phyloP scores from a whole-genome alignment of 1,140 invertebrate species.

The Drosophila kepulauana region DNA sequence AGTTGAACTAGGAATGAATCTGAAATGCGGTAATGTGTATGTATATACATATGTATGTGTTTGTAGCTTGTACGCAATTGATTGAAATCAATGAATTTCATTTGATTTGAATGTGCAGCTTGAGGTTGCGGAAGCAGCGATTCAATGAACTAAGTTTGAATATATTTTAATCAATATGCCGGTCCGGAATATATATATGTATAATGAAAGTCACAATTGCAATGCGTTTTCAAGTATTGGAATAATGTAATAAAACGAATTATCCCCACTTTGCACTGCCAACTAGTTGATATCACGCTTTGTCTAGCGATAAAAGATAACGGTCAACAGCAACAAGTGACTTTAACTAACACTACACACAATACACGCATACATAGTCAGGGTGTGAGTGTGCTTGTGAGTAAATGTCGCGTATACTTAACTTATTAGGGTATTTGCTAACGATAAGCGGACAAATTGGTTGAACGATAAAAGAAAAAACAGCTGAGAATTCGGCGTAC shows the following conservation, averaged over 20 bases:
- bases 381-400: neutral
- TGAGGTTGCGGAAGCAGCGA: neutral
- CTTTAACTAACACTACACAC: conserved; percentile 42
- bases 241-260: conserved; percentile 57
- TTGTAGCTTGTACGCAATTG: neutral
- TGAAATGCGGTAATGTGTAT: neutral
- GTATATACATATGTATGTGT: neutral
- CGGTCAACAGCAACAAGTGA: conserved; percentile 47
- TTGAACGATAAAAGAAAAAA: conserved; percentile 39
- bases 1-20: neutral
- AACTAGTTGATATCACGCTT: conserved; percentile 11
- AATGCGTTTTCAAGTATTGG: conserved; percentile 8
- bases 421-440: conserved; percentile 18
- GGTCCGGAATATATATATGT: neutral
- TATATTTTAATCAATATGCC: conserved; percentile 10
- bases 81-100: conserved; percentile 31
- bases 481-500: conserved; percentile 37
- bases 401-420: neutral
- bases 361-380: conserved; percentile 13
- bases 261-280: conserved; percentile 3
- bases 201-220: conserved; percentile 22
- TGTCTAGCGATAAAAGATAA: conserved; percentile 58
- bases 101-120: neutral
- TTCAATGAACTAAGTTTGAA: neutral
- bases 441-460: conserved; percentile 41